Conservation (phyloP, 1,140 invertebrate genomes). For the Phortica variegata region DNA sequence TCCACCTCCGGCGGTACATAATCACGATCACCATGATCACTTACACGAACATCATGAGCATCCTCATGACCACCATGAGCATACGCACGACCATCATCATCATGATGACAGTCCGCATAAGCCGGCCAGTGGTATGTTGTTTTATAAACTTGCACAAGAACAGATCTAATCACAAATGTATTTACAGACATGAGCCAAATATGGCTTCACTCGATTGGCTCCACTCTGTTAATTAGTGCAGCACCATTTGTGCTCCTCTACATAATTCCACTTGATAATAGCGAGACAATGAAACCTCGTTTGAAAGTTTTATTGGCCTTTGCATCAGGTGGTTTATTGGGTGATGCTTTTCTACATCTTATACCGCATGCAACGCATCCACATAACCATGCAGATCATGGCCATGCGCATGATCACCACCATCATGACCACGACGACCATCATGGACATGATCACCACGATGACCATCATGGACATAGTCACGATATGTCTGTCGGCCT, state of each 20-base stretch:
- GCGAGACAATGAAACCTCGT: constrained; percentile 76
- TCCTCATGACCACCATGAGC: constrained; percentile 27
- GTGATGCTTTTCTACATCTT: constrained; percentile 94
- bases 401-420: constrained; percentile 35
- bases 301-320: constrained; percentile 85
- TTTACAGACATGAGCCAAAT: constrained; percentile 59
- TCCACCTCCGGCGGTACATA: constrained; percentile 28
- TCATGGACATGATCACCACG: constrained; percentile 50
- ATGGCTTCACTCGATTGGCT: constrained; percentile 81
- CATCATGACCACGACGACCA: constrained; percentile 58
- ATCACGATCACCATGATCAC: constrained; percentile 22
- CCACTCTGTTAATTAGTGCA: constrained; percentile 89
- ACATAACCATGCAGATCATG: constrained; percentile 58
- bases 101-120: constrained; percentile 16
- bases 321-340: constrained; percentile 90
- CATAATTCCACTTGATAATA: constrained; percentile 89
- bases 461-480: constrained; percentile 61
- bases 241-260: constrained; percentile 93
- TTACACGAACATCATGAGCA: constrained; percentile 33
- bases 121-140: constrained; percentile 27
- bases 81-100: constrained; percentile 12
- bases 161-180: neutral
- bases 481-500: constrained; percentile 81
- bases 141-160: neutral
- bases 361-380: constrained; percentile 87